A percentile compares a stretch with the other conserved stretches of the same genome.
These are phyloP conservation scores for Platyscapa corneri DNA, from an alignment of 1,140 invertebrate genomes.

Conservation along the genomic window DNA sequence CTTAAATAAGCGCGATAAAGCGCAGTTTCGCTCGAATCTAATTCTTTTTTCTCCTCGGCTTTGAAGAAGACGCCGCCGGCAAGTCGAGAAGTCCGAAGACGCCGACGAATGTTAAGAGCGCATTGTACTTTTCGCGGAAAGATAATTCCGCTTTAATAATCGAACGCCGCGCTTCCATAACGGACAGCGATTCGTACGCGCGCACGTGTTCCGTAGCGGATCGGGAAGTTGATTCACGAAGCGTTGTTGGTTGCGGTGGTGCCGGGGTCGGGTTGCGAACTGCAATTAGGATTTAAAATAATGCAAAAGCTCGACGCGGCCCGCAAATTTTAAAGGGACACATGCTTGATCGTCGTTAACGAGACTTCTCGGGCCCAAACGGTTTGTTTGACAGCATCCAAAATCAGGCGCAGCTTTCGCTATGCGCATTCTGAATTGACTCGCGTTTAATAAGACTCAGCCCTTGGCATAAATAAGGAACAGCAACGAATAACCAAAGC, in stretches of 20 bases:
- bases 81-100: too few relatives aligned
- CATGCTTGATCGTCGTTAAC: too few relatives aligned
- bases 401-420: too few relatives aligned
- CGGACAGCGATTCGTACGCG: neutral
- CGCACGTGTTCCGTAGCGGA: neutral
- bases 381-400: too few relatives aligned
- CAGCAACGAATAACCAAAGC: neutral
- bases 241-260: neutral
- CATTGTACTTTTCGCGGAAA: neutral
- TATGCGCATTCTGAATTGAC: too few relatives aligned
- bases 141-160: constrained; percentile 9
- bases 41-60: neutral
- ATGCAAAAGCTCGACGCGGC: too few relatives aligned
- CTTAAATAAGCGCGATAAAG: neutral
- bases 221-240: constrained; percentile 16
- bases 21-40: neutral
- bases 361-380: too few relatives aligned
- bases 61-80: neutral
- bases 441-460: neutral
- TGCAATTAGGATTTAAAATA: too few relatives aligned
- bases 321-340: too few relatives aligned
- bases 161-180: neutral
- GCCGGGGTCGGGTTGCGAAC: neutral
- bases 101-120: neutral
- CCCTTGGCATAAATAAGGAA: neutral